Evolutionary conservation across 2,113 vertebrate species (phyloP).

Genomic region (Pelobates fuscus): DNA sequence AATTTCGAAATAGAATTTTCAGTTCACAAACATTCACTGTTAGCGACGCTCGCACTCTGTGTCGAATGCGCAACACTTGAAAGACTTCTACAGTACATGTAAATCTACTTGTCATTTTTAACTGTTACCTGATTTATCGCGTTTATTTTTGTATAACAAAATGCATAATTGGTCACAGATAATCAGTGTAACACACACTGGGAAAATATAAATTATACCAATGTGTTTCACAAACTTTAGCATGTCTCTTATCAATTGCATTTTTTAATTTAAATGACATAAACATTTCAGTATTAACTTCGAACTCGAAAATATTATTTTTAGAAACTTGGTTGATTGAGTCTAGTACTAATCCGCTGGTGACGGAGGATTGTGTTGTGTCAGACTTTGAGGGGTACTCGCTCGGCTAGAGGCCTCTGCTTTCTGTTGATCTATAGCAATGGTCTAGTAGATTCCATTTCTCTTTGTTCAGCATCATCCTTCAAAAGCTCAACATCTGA

Average conservation of each 20-base stretch:
- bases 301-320: slow-evolving; percentile 5
- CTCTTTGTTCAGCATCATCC: slow-evolving; percentile 25
- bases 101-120: slow-evolving; percentile 1
- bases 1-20: too few relatives aligned
- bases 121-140: slow-evolving; percentile 32
- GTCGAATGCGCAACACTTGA: too few relatives aligned
- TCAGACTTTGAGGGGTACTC: slow-evolving; percentile 6
- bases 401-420: slow-evolving; percentile 1
- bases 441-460: slow-evolving; percentile 4
- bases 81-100: neutral
- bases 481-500: slow-evolving; percentile 25
- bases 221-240: slow-evolving; percentile 37
- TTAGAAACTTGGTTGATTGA: slow-evolving; percentile 4
- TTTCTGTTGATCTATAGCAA: neutral
- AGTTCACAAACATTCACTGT: too few relatives aligned
- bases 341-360: neutral
- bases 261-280: slow-evolving; percentile 31
- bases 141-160: slow-evolving; percentile 36
- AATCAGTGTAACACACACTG: slow-evolving; percentile 33
- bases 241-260: slow-evolving; percentile 36
- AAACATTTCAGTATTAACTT: slow-evolving; percentile 13
- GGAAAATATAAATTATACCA: slow-evolving; percentile 35
- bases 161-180: slow-evolving; percentile 36
- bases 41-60: too few relatives aligned
- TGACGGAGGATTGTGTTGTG: slow-evolving; percentile 8